Percentiles rank a stretch among this genome's conserved stretches.
These are phyloP conservation scores for Paedocypris sp. DNA, from an alignment of 2,113 vertebrate genomes.

Conservation along the genomic window DNA sequence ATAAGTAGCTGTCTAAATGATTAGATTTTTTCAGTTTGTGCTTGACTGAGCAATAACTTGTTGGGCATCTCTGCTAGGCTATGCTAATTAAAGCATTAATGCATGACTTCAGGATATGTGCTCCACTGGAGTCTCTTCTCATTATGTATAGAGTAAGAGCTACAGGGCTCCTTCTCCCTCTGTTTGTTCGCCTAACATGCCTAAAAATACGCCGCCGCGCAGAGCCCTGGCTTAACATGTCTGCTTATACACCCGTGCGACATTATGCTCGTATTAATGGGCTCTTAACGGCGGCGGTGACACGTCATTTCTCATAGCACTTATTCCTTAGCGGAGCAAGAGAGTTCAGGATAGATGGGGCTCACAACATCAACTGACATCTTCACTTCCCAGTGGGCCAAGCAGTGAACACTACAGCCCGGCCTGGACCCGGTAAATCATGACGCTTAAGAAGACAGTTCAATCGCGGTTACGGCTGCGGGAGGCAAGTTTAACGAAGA, in stretches of 20 bases:
- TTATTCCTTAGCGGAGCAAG: neutral
- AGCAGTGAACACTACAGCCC: conserved; percentile 26
- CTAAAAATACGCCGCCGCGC: conserved; percentile 18
- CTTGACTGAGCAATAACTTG: conserved; percentile 33
- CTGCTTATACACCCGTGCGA: neutral
- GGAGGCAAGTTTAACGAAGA: too few species aligned
- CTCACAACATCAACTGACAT: conserved; percentile 11
- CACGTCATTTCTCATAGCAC: neutral
- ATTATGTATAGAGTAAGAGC: conserved; percentile 22
- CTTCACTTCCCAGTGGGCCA: conserved; percentile 35
- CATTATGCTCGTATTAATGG: too few species aligned
- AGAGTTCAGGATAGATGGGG: neutral
- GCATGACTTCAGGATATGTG: conserved; percentile 27
- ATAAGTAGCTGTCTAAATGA: conserved; percentile 25
- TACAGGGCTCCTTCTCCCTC: conserved; percentile 8
- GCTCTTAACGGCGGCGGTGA: conserved; percentile 37
- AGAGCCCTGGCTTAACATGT: neutral
- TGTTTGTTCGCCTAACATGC: conserved; percentile 24
- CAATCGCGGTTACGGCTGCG: conserved; percentile 25
- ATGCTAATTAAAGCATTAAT: conserved; percentile 34
- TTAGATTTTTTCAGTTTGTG: conserved; percentile 25
- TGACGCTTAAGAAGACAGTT: conserved; percentile 45
- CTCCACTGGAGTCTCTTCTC: conserved; percentile 24
- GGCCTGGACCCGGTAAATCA: conserved; percentile 2
- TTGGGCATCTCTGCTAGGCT: conserved; percentile 30